Evolutionary conservation across 2,113 vertebrate genomes (phyloP).

Genomic region (Archilochus colubris): DNA sequence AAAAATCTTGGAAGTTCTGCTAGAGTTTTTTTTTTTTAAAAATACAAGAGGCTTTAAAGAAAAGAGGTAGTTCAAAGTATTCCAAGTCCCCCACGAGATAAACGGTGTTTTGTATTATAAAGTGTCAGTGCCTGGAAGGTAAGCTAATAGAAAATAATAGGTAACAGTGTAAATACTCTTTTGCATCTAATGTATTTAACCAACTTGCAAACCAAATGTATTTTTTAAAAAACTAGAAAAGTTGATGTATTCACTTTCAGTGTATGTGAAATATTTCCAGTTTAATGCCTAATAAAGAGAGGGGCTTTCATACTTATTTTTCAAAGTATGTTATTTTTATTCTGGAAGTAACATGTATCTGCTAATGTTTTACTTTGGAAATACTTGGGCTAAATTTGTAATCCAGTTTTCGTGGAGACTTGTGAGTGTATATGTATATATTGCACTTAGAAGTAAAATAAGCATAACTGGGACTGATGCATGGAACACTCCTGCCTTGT

Average conservation of each 20-base stretch:
- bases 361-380: constrained; percentile 33
- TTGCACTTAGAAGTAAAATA: constrained; percentile 47
- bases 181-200: not conserved
- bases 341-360: constrained; percentile 30
- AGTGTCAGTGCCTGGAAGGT: not conserved
- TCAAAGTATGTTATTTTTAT: not conserved
- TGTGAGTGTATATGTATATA: not conserved
- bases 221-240: not conserved
- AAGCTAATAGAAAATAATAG: not conserved
- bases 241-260: not conserved
- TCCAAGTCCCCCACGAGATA: not conserved
- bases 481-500: constrained; percentile 38
- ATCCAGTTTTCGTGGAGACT: constrained; percentile 14
- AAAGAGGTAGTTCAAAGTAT: not conserved
- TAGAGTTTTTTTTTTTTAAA: not conserved
- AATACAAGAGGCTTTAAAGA: not conserved
- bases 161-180: not conserved
- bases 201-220: not conserved
- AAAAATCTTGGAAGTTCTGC: not conserved
- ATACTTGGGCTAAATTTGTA: constrained; percentile 44
- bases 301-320: not conserved
- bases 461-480: not conserved
- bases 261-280: not conserved
- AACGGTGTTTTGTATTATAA: not conserved
- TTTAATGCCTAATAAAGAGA: not conserved